A percentile compares a stretch with the other conserved stretches of the same genome.
These are phyloP conservation scores for Cyprinodon variegatus DNA, from an alignment of 2,113 vertebrate species.

Conservation along the genomic window DNA sequence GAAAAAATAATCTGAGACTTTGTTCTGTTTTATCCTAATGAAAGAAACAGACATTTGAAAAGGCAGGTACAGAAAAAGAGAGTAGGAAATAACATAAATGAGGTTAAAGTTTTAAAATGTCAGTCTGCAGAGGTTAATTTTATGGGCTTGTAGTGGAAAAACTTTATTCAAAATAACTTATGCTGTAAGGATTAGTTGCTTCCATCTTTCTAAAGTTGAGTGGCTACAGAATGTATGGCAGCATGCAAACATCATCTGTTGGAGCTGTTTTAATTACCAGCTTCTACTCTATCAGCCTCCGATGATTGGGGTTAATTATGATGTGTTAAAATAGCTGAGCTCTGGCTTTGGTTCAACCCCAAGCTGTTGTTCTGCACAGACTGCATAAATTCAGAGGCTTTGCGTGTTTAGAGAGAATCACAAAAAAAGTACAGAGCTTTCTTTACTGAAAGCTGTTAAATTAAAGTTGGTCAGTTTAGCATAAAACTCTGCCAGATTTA, in stretches of 20 bases:
- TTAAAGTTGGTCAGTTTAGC: conserved; percentile 19
- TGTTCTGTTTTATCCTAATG: too few relatives aligned
- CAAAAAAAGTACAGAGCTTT: conserved; percentile 15
- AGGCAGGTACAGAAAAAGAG: neutral
- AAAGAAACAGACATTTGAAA: too few relatives aligned
- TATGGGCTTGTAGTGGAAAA: neutral
- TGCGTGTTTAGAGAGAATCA: neutral
- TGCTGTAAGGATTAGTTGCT: neutral
- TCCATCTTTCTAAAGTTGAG: conserved; percentile 11
- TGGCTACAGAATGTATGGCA: conserved; percentile 10
- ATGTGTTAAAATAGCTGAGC: conserved; percentile 10
- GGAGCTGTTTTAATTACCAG: conserved; percentile 42
- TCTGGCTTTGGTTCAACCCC: neutral
- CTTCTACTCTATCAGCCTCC: conserved; percentile 20
- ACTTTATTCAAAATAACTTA: neutral
- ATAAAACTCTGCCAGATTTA: conserved; percentile 19
- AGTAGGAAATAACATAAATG: neutral
- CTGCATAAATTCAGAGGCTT: conserved; percentile 3
- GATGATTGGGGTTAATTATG: conserved; percentile 43
- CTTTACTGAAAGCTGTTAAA: conserved; percentile 16
- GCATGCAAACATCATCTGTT: conserved; percentile 32
- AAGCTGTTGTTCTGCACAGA: conserved; percentile 8
- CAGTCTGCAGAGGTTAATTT: neutral
- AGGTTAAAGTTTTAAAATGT: neutral
- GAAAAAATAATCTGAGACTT: too few relatives aligned